These are phyloP conservation scores for Ophthalmolycus amberensis DNA, from an alignment of 2,113 vertebrate species.

Conservation along the genomic window DNA sequence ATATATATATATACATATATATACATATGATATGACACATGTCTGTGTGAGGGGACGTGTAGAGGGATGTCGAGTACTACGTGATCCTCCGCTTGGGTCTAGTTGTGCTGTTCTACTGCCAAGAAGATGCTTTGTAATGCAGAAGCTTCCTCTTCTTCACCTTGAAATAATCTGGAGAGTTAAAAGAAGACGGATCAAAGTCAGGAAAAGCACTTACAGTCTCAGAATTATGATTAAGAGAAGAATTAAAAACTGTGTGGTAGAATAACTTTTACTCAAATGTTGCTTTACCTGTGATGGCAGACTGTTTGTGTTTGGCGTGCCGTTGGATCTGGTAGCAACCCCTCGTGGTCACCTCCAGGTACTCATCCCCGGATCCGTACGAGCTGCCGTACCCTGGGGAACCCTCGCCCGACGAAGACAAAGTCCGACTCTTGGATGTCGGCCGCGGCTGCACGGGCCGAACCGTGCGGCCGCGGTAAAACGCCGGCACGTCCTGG, in stretches of 20 bases:
- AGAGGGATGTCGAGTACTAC: conserved; percentile 17
- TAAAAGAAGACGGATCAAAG: not conserved
- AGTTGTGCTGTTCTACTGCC: conserved; percentile 61
- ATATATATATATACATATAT: conserved; percentile 64
- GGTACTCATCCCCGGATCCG: conserved; percentile 68
- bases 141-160: conserved; percentile 79
- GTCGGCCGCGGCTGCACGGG: not conserved
- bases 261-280: not conserved
- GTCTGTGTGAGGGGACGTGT: conserved; percentile 48
- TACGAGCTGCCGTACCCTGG: conserved; percentile 49
- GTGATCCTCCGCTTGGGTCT: conserved; percentile 14
- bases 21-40: conserved; percentile 56
- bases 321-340: conserved; percentile 50
- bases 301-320: conserved; percentile 75
- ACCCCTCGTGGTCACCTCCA: conserved; percentile 70
- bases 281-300: conserved; percentile 76
- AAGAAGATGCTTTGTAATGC: conserved; percentile 67
- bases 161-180: conserved; percentile 80
- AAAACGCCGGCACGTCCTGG: conserved; percentile 83
- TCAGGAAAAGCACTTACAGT: not conserved
- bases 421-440: not conserved
- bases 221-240: not conserved
- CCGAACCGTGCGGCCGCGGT: conserved; percentile 74
- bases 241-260: not conserved
- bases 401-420: conserved; percentile 39